These are phyloP conservation scores for Cardiocondyla obscurior DNA, from an alignment of 1,140 invertebrate genomes.

Conservation along the genomic window DNA sequence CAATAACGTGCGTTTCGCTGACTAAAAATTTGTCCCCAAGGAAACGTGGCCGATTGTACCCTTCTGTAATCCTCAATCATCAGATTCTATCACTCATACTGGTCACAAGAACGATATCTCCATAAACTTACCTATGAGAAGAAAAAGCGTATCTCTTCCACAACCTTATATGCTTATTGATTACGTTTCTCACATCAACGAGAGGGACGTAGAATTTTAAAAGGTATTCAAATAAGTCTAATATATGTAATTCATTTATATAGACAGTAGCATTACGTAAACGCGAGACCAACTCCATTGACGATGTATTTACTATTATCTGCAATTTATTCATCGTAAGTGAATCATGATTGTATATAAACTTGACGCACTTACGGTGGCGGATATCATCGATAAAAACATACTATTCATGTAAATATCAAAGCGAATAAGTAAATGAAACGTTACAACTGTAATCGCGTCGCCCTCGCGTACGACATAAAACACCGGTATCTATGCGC, in stretches of 20 bases:
- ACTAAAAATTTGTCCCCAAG: background rate
- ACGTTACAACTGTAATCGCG: background rate
- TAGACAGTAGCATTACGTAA: background rate
- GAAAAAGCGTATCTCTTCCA: background rate
- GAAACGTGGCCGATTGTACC: background rate
- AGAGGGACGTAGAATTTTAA: background rate
- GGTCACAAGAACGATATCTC: background rate
- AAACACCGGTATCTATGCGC: background rate
- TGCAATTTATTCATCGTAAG: background rate
- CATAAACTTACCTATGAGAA: background rate
- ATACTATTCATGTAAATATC: slow-evolving; percentile 48
- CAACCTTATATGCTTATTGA: background rate
- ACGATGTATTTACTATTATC: background rate
- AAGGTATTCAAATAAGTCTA: background rate
- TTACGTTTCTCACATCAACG: background rate
- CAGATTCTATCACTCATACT: background rate
- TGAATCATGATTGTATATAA: background rate
- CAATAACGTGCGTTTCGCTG: background rate
- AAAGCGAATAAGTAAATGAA: slow-evolving; percentile 19
- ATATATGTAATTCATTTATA: background rate
- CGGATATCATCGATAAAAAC: background rate
- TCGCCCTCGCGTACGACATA: background rate
- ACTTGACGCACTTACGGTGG: background rate
- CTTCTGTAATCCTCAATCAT: background rate
- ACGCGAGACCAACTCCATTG: background rate